Base-by-base conservation (phyloP, 2,888 invertebrate genomes). In the Cantharis nigra region DNA sequence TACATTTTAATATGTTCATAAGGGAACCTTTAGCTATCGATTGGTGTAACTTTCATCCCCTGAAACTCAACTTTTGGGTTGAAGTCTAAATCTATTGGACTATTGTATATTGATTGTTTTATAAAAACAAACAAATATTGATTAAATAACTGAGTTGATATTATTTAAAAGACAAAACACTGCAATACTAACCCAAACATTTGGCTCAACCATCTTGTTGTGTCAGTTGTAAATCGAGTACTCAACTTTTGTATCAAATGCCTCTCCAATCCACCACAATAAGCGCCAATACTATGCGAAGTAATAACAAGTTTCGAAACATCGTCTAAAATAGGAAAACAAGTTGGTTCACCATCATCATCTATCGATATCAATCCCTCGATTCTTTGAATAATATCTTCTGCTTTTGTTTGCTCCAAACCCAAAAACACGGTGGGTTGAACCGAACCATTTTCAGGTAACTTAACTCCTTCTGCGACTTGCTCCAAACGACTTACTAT, bases 261-360 rank as follows among this genome's bases (percentile, higher is more conserved):
- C 65, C 95, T 91, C 80, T 96, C 96, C 80, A 98, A 88, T 72
- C 95, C 93, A n/a, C 95, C 94, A 80, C 96, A 93, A 85, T 96
- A 94, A 0, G 97, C 97, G 4, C 95, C 94, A 81, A 98, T 91
- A 86, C 96, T 95, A 87, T 97, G 97, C n/a, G 96, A 94, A 20
- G 96, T 91, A 73, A 97, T 91, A 10, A 96, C 92, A 79, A 94
- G 88, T 70, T 91, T 92, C 74, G 91, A 90, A 64, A 92, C 90
- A 80, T 92, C 92, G 76, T 93, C 93, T 10, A 94, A 90, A 64
- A 91, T 88, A 70, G 93, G 90, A 74, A 93, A 90, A 20, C 91
- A 91, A 23, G 83, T 72, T 78, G 92, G 92, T 83, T 92, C 92
- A 77, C 93, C 93, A 83, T 92, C 91, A 73, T 91, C 91, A 83